These are phyloP conservation scores for Sisor rabdophorus DNA, from an alignment of 2,113 vertebrate genomes.

Conservation along the genomic window DNA sequence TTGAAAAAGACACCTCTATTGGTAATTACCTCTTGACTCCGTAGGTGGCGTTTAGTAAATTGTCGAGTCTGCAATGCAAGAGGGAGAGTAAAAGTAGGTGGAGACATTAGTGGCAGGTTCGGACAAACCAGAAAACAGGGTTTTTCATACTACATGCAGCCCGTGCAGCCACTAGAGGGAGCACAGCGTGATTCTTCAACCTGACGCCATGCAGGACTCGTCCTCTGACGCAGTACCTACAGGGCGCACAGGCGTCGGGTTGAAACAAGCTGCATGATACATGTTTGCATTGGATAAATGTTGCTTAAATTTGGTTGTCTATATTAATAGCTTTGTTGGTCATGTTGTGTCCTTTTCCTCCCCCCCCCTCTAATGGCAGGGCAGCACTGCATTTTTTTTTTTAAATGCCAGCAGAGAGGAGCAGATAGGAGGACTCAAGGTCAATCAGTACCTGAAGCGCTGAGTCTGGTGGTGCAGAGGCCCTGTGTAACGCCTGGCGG, in stretches of 20 bases:
- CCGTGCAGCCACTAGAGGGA: slow-evolving; percentile 71
- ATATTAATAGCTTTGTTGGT: not conserved
- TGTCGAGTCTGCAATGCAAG: slow-evolving; percentile 93
- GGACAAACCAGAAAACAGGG: slow-evolving; percentile 61
- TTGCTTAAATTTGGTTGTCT: slow-evolving; percentile 1
- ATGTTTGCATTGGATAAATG: slow-evolving; percentile 1
- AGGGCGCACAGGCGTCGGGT: slow-evolving; percentile 35
- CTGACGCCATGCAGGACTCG: slow-evolving; percentile 50
- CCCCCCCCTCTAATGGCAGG: slow-evolving; percentile 66
- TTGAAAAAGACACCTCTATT: slow-evolving; percentile 69
- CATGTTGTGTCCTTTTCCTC: slow-evolving; percentile 54
- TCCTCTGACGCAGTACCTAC: slow-evolving; percentile 26
- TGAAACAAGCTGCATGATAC: slow-evolving; percentile 19
- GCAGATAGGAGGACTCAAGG: slow-evolving; percentile 20
- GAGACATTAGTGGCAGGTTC: slow-evolving; percentile 73
- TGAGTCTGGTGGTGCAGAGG: slow-evolving; percentile 90
- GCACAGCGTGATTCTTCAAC: slow-evolving; percentile 55
- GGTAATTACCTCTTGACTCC: slow-evolving; percentile 95
- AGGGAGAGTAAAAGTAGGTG: slow-evolving; percentile 76
- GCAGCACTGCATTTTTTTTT: slow-evolving; percentile 68
- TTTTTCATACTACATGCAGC: slow-evolving; percentile 69
- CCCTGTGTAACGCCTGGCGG: slow-evolving; percentile 84
- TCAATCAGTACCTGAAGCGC: slow-evolving; percentile 83
- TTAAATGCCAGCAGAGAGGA: slow-evolving; percentile 45
- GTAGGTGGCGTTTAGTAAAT: slow-evolving; percentile 97